A percentile compares a stretch with the other conserved stretches of the same genome.
Conservation (phyloP, 2,113 vertebrate genomes). For the Oxyruncus cristatus region DNA sequence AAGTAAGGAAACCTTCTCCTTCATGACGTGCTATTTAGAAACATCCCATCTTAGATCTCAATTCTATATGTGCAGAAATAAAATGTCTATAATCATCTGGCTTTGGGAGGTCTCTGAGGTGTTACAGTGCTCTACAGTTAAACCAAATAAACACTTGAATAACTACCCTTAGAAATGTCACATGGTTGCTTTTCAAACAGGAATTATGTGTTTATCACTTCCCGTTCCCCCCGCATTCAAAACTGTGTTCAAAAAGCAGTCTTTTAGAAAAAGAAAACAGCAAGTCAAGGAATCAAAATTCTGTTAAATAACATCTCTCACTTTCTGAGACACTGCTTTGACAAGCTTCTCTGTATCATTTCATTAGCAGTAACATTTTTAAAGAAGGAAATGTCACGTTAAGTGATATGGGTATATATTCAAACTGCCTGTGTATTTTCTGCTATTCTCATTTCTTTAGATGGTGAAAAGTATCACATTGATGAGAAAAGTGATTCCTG, state of each 20-base stretch:
- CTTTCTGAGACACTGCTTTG: not conserved
- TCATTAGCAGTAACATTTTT: not conserved
- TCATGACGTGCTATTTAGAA: not conserved
- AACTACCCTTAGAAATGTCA: not conserved
- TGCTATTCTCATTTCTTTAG: not conserved
- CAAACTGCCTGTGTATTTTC: not conserved
- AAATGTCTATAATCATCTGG: not conserved
- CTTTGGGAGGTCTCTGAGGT: not conserved
- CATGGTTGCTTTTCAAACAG: not conserved
- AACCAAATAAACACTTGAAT: not conserved
- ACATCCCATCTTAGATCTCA: not conserved
- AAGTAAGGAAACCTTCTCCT: not conserved
- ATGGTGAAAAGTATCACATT: not conserved
- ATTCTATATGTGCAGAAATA: not conserved
- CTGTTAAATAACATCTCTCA: not conserved
- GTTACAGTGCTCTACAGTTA: not conserved
- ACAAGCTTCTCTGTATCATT: not conserved
- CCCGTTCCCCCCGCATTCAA: not conserved
- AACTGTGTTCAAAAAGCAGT: not conserved
- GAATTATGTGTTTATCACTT: not conserved
- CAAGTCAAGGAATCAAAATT: not conserved
- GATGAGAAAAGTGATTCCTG: not conserved
- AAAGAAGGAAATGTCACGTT: not conserved
- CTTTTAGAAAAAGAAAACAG: not conserved
- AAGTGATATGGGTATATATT: not conserved